These are phyloP conservation scores for Nettapus auritus DNA, from an alignment of 2,113 vertebrate species.

Conservation along the genomic window DNA sequence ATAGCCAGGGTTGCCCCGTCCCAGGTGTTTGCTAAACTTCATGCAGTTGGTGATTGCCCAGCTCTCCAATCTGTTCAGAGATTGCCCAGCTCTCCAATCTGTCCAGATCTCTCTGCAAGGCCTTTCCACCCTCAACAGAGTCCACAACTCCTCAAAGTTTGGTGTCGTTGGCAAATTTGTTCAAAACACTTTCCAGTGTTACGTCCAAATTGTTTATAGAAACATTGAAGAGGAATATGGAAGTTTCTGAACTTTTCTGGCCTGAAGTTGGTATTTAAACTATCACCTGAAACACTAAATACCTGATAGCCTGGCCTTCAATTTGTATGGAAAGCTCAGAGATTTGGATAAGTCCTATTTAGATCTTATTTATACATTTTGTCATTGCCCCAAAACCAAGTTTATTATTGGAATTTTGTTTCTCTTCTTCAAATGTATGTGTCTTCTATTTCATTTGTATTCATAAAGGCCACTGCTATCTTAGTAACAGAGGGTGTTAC, in stretches of 20 bases:
- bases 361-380: accelerated
- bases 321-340: neutral
- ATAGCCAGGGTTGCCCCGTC: too few species aligned
- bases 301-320: neutral
- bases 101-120: too few species aligned
- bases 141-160: too few species aligned
- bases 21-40: too few species aligned
- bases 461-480: neutral
- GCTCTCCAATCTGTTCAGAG: too few species aligned
- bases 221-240: neutral
- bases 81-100: too few species aligned
- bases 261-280: neutral
- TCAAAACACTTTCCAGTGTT: too few species aligned
- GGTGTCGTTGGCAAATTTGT: too few species aligned
- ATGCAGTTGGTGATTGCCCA: too few species aligned
- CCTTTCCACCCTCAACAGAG: too few species aligned
- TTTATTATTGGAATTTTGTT: neutral
- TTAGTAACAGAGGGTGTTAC: neutral
- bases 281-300: neutral
- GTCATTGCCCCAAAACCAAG: neutral
- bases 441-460: neutral
- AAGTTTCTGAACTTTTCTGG: neutral
- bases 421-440: neutral
- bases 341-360: neutral
- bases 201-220: too few species aligned